Base-by-base conservation (phyloP, 2,888 invertebrate genomes). In the Sinohyriopsis cumingii region DNA sequence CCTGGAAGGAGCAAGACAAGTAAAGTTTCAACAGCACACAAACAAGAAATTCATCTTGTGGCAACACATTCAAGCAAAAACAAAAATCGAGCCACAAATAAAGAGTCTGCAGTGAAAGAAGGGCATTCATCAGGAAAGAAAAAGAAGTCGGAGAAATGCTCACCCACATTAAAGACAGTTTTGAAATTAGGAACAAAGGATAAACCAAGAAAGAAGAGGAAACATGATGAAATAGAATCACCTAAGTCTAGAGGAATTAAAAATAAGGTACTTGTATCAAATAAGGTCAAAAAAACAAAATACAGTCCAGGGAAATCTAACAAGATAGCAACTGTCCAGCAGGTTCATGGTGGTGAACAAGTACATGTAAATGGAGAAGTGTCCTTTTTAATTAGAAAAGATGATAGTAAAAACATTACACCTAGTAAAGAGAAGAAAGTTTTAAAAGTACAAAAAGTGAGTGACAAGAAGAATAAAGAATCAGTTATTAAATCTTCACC, bases 381-480 rank as follows among this genome's bases (percentile, higher is more conserved):
- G 18, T 54, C 18, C 56, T 55, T 55, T 55, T 5, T 55, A 19
- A 25, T 28, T 24, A 63, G 22, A 24, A 45, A 6, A 28, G 28
- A 22, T 45, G 63, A 15, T 25, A 24, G 22, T 54, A 20, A n/a
- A 45, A 45, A 45, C 45, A 45, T 45, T 24, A 25, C 60, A 72
- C n/a, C 18, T 18, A 55, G 45, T 15, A 33, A 3, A 25, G 45
- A 57, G 28, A 28, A 63, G 55, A 54, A 61, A 45, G 54, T 15
- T 65, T 59, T 59, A 68, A 55, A 73, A 59, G 56, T 55, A 63
- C 68, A n/a, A 6, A 24, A 28, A 53, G 15, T 20, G 22, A 28
- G 25, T 15, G 61, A 53, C 12, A 66, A 54, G 59, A 22, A 22
- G 53, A 56, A 56, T 6, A 72, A 45, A 28, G n/a, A 45, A 20